Conservation (phyloP, 2,888 invertebrate genomes). For the Tridacna gigas region DNA sequence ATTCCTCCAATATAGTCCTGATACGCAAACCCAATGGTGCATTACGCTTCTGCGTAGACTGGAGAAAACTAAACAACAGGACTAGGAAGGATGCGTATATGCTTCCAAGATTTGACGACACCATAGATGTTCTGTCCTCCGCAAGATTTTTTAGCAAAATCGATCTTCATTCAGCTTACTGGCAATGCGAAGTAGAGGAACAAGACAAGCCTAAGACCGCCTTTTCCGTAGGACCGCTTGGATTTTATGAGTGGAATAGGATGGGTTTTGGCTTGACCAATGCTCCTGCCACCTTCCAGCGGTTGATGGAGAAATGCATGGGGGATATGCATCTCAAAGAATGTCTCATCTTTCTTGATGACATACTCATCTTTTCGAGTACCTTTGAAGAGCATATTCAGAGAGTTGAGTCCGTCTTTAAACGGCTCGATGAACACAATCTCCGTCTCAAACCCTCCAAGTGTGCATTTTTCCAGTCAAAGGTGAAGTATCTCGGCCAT, state of each 20-base stretch:
- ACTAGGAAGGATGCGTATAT: background rate
- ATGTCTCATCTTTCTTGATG: background rate
- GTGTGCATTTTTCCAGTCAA: background rate
- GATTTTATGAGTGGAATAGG: background rate
- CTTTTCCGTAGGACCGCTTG: background rate
- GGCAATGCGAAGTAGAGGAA: background rate
- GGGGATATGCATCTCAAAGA: background rate
- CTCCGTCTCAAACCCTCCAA: background rate
- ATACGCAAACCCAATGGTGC: too few species aligned
- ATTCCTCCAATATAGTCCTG: background rate
- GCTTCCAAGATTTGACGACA: background rate
- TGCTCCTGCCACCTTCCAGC: background rate
- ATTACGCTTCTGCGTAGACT: too few species aligned
- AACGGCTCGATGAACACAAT: background rate
- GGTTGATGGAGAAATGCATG: background rate
- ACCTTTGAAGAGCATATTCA: slow-evolving; percentile 4
- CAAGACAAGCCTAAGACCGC: background rate
- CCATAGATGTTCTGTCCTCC: background rate
- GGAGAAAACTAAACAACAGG: background rate
- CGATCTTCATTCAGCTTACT: background rate
- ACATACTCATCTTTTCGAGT: background rate
- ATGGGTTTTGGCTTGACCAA: background rate
- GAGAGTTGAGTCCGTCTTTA: background rate
- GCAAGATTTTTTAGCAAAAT: background rate
- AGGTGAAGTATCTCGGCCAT: background rate